Percentiles rank a stretch among this genome's conserved stretches.
Evolutionary conservation across 1,140 invertebrate species (phyloP).

Genomic region (Aphelinus atriplicis): DNA sequence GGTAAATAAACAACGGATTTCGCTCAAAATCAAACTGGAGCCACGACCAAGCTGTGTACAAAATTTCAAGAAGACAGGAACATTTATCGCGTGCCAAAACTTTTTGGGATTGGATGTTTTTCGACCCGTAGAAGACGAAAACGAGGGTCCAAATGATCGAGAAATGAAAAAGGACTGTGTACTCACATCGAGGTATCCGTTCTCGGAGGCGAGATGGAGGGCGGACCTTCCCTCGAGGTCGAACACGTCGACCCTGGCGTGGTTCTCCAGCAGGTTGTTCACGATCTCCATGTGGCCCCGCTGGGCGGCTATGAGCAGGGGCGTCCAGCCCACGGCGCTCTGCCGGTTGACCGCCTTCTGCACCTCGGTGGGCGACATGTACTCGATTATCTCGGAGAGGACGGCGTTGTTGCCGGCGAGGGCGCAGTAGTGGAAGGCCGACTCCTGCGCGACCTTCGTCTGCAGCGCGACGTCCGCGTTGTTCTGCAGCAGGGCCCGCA

Average conservation of each 20-base stretch:
- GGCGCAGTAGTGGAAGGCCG: slow-evolving; percentile 94
- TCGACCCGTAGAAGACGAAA: too few species aligned
- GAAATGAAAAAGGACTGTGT: slow-evolving; percentile 27
- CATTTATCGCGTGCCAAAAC: too few species aligned
- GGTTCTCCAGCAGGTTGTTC: slow-evolving; percentile 86
- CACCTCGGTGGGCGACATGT: slow-evolving; percentile 86
- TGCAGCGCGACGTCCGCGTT: slow-evolving; percentile 88
- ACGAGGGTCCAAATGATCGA: neutral
- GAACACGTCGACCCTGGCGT: slow-evolving; percentile 98
- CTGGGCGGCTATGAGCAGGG: slow-evolving; percentile 90
- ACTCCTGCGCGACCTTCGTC: slow-evolving; percentile 89
- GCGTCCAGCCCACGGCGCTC: slow-evolving; percentile 92
- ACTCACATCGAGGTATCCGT: slow-evolving; percentile 88
- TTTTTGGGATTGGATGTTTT: too few species aligned
- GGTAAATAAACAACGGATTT: too few species aligned
- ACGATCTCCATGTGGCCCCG: slow-evolving; percentile 84
- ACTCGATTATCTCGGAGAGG: slow-evolving; percentile 89
- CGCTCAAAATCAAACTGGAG: too few species aligned
- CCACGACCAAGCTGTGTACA: too few species aligned
- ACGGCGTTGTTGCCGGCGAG: slow-evolving; percentile 95
- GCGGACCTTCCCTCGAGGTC: slow-evolving; percentile 95
- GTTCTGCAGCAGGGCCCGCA: slow-evolving; percentile 86
- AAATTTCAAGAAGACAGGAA: too few species aligned
- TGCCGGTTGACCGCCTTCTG: slow-evolving; percentile 95
- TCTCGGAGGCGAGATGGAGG: slow-evolving; percentile 93